Conservation (phyloP, 2,888 invertebrate species). For the Heliconius sara region DNA sequence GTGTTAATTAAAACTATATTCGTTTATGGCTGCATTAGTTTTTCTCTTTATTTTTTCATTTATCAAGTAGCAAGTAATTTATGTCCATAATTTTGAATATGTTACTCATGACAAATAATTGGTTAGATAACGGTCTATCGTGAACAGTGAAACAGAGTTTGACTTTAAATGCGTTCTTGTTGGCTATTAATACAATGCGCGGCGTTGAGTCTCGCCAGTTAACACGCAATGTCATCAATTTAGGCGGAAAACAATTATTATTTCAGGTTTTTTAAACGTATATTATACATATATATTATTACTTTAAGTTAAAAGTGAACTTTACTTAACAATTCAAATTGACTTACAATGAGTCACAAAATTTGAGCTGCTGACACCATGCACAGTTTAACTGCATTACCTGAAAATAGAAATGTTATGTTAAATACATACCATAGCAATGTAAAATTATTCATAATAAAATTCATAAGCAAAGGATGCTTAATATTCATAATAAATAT, state of each 20-base stretch:
- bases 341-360: background rate
- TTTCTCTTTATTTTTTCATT: too few species aligned
- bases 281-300: background rate
- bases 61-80: too few species aligned
- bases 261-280: background rate
- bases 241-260: background rate
- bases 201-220: background rate
- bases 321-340: background rate
- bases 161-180: too few species aligned
- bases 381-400: background rate
- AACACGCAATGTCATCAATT: background rate
- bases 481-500: too few species aligned
- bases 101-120: too few species aligned
- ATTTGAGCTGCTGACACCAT: background rate
- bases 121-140: too few species aligned
- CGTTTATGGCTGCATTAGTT: background rate
- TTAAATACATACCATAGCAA: background rate
- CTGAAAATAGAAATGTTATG: conserved; percentile 3
- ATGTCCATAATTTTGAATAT: too few species aligned
- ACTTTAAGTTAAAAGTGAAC: background rate
- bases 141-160: too few species aligned
- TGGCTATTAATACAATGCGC: too few species aligned
- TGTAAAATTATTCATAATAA: background rate
- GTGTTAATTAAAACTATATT: background rate
- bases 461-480: too few species aligned